Base-by-base conservation (phyloP, 2,888 invertebrate species). In the Phlogophora meticulosa region DNA sequence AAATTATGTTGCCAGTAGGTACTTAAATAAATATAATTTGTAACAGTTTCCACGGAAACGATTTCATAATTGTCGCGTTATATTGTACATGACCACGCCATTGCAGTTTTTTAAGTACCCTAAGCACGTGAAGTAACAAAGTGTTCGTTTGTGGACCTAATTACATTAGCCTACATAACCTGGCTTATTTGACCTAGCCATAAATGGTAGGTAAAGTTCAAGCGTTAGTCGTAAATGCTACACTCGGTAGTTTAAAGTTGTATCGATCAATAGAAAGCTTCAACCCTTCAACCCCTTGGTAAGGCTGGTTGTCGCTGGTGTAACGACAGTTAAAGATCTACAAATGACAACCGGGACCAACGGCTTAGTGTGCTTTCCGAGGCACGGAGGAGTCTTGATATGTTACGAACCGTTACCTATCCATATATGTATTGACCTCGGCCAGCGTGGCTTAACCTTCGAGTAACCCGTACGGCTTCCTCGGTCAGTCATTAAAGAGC, bases 1-100 rank as follows among this genome's bases (percentile, higher is more conserved):
- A 74, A 57, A 57, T 57, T 32, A 52, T n/a, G 22, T 57, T 20
- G 7, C 34, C 57, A 28, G 9, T 38, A 66, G 4, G 49, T 62
- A 63, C 51, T 75, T 43, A 49, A 80, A 67, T 67, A 68, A 64
- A 62, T 60, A 69, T 69, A 68, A 71, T 81, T 78, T 64, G 60
- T 62, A 75, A 69, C 65, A 72, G 62, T 66, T 82, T 77, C 63
- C 62, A 72, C 63, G 38, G 69, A 72, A 78, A 76, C 76, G 59
- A 78, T 84, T 83, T 74, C 80, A 81, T 86, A 85, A 85, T 87
- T 76, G 81, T 80, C 64, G 65, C 78, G 76, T 84, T 85, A 85
- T 85, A 89, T 83, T 84, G 81, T 83, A 83, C 77, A 61, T 75
- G 81, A 81, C 82, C 89, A 90, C 87, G 88, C 85, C 60, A 88